A percentile compares a stretch with the other conserved stretches of the same genome.
phyloP scores from a whole-genome alignment of 1,140 invertebrate genomes.

The Frieseomelitta varia region DNA sequence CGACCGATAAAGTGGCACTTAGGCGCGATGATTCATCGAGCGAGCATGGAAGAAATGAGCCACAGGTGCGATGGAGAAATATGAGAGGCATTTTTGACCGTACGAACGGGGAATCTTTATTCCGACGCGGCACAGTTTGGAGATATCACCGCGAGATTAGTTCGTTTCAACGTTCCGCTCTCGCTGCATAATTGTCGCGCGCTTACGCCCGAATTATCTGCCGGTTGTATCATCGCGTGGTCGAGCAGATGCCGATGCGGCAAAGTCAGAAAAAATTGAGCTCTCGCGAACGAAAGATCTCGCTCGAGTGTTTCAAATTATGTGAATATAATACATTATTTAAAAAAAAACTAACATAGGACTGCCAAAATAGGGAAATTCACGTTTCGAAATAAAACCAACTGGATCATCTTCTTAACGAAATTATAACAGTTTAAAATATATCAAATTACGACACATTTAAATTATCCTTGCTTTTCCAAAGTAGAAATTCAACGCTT shows the following conservation, averaged over 20 bases:
- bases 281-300: too few relatives aligned
- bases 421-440: too few relatives aligned
- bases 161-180: background rate
- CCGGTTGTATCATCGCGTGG: conserved; percentile 34
- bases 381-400: too few relatives aligned
- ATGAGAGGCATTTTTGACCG: background rate
- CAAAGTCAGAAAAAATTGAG: conserved; percentile 25
- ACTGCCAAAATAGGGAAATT: too few relatives aligned
- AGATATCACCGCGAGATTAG: conserved; percentile 53
- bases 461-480: too few relatives aligned
- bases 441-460: too few relatives aligned
- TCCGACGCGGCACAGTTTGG: background rate
- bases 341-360: too few relatives aligned
- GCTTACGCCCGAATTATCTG: conserved; percentile 40
- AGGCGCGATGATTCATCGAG: conserved; percentile 28
- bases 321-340: too few relatives aligned
- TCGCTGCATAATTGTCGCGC: conserved; percentile 48
- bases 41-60: conserved; percentile 17
- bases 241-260: conserved; percentile 32
- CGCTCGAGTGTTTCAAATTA: too few relatives aligned
- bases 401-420: too few relatives aligned
- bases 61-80: conserved; percentile 24
- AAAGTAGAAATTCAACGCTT: too few relatives aligned
- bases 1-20: background rate
- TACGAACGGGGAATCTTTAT: conserved; percentile 41